Evolutionary conservation across 2,888 invertebrate species (phyloP), one percentile per base, ranked within the genome.

Genomic region (Amiota mariae): DNA sequence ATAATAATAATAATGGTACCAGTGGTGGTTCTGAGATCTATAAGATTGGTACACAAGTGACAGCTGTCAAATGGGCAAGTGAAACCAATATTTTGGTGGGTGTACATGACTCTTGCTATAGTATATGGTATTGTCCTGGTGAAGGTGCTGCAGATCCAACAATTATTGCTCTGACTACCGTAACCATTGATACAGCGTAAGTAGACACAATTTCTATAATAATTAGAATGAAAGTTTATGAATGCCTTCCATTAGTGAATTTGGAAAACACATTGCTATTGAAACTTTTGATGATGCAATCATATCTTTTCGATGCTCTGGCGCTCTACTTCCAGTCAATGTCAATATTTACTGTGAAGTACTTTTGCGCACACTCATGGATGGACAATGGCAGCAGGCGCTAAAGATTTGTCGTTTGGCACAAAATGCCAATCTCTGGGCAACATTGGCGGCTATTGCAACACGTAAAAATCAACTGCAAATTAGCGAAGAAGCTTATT

Each of bases 401-500:
- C 91, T 97, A 72, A 93, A 95, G 87, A 93, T 98, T 74, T 95
- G 95, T 84, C 88, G 90, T 2, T 75, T 89, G 71, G 88, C 88
- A 0, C 88, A 89, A 88, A 93, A 92, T 78, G 91, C 92, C 74
- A 93, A 93, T n/a, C 90, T 98, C 15, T 99, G 99, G 99, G 96
- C 98, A 0, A 97, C 97, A 79, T 91, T 99, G 80, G 99, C 98
- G 0, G 97, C 97, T 0, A 92, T 98, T 88, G 95, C 99, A 1
- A 95, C 96, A 73, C 94, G 96, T 79, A 94, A 94, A 76, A 95
- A 95, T 87, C 95, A 98, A 83, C 90, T 98, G 72, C 93, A 94
- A 74, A 94, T 97, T 8, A 98, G 98, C 15, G 98, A 99, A 91
- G 96, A 98, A 87, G 97, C 98, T 0, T 99, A 97, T 89, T 96